A percentile compares a stretch with the other conserved stretches of the same genome.
phyloP scores from a whole-genome alignment of 2,797 vertebrate species.

The Sebastes hopkinsi region DNA sequence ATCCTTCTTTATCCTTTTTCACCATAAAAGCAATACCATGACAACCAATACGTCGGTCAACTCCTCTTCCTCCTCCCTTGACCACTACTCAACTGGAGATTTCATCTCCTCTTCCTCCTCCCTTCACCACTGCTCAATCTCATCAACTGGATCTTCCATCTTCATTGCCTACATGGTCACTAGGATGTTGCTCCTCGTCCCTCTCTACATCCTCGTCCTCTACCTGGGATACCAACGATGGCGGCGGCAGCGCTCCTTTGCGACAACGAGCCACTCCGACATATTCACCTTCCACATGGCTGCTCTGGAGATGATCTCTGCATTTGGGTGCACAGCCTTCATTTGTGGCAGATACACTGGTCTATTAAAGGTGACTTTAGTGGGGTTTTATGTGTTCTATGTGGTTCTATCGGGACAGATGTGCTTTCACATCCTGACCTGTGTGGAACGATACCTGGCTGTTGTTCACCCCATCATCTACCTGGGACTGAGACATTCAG shows the following conservation, averaged over 20 bases:
- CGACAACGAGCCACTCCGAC: conserved; percentile 1
- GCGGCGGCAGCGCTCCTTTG: background rate
- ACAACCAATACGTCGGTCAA: background rate
- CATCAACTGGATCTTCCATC: too few relatives aligned
- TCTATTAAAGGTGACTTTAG: accelerated
- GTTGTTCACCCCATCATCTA: conserved; percentile 49
- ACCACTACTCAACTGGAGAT: too few relatives aligned
- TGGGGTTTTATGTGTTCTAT: accelerated
- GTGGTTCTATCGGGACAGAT: accelerated
- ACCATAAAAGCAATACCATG: background rate
- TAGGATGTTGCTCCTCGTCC: background rate
- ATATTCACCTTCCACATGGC: conserved; percentile 22
- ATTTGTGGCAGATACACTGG: too few relatives aligned
- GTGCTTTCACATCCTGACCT: background rate
- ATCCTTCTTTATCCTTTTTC: background rate
- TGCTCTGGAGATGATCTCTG: background rate
- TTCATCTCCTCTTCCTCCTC: too few relatives aligned
- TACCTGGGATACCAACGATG: conserved; percentile 4
- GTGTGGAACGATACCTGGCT: conserved; percentile 45
- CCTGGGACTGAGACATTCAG: background rate
- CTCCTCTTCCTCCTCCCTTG: background rate
- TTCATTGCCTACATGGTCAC: background rate
- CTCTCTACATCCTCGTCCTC: background rate
- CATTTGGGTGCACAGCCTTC: accelerated
- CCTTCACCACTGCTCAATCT: too few relatives aligned